Conservation (phyloP, 2,797 vertebrate genomes). For the Notamacropus eugenii region DNA sequence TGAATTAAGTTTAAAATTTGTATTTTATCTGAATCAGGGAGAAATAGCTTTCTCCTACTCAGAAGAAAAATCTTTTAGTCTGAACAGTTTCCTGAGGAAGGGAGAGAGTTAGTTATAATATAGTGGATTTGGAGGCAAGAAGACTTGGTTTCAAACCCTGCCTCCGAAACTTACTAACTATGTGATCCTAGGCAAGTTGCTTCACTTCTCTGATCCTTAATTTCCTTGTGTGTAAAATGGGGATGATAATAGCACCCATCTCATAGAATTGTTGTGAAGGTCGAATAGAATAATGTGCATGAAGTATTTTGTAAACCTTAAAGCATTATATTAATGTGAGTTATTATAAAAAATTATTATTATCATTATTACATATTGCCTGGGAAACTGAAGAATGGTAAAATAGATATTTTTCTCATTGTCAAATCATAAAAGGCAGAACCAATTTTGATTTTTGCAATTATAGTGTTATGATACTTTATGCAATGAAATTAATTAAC, state of each 20-base stretch:
- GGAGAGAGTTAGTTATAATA: constrained; percentile 31
- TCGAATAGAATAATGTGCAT: background rate
- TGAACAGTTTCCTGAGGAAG: constrained; percentile 31
- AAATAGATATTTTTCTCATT: constrained; percentile 23
- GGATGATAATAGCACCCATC: background rate
- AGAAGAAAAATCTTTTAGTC: constrained; percentile 45
- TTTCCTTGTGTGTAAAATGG: background rate
- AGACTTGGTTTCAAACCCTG: background rate
- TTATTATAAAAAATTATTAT: constrained; percentile 42
- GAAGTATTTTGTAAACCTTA: background rate
- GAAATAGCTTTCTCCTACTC: constrained; percentile 15
- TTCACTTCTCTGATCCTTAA: background rate
- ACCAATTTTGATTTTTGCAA: constrained; percentile 7
- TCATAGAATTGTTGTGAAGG: background rate
- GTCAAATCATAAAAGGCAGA: constrained; percentile 22
- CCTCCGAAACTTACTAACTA: background rate
- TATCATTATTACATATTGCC: constrained; percentile 48
- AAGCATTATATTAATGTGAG: background rate
- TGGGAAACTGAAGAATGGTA: constrained; percentile 47
- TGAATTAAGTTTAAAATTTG: background rate
- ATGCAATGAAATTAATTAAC: background rate
- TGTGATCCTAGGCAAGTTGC: background rate
- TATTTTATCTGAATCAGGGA: background rate
- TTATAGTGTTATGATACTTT: background rate
- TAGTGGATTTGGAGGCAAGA: background rate